Conservation (phyloP, 2,113 vertebrate genomes). For the Misgurnus anguillicaudatus region DNA sequence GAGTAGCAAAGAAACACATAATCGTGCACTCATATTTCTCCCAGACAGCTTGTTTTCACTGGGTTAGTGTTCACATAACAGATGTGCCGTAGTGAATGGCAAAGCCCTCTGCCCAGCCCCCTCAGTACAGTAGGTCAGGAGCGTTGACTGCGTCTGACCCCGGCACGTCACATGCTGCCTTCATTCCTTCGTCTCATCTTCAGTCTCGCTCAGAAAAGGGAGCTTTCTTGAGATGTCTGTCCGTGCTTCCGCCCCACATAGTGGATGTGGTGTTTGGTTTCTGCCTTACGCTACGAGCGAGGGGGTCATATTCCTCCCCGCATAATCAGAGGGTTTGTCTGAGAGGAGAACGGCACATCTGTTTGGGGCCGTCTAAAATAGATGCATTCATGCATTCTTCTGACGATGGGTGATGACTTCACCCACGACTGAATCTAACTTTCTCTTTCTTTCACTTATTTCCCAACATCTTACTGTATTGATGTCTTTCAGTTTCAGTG, state of each 20-base stretch:
- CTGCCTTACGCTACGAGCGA: background rate
- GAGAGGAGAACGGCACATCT: conserved; percentile 55
- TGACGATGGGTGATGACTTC: conserved; percentile 44
- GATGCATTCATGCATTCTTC: conserved; percentile 55
- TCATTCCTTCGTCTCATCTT: background rate
- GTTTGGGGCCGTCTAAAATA: conserved; percentile 50
- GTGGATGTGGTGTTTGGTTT: conserved; percentile 43
- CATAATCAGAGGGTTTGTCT: conserved; percentile 56
- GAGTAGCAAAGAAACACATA: background rate
- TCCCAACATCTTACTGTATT: background rate
- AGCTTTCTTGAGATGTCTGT: conserved; percentile 37
- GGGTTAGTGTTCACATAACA: background rate
- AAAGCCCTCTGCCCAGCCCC: background rate
- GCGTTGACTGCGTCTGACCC: background rate
- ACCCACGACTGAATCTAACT: conserved; percentile 25
- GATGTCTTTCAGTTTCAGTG: background rate
- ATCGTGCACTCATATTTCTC: background rate
- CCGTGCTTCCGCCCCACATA: conserved; percentile 29
- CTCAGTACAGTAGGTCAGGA: conserved; percentile 1
- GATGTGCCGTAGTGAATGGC: conserved; percentile 6
- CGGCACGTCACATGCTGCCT: background rate
- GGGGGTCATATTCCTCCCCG: conserved; percentile 30
- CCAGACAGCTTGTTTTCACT: background rate
- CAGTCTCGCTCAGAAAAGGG: conserved; percentile 31
- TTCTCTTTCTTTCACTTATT: background rate